A percentile compares a stretch with the other conserved stretches of the same genome.
Evolutionary conservation across 1,140 invertebrate species (phyloP).

Genomic region (Drosophila pruinosa): DNA sequence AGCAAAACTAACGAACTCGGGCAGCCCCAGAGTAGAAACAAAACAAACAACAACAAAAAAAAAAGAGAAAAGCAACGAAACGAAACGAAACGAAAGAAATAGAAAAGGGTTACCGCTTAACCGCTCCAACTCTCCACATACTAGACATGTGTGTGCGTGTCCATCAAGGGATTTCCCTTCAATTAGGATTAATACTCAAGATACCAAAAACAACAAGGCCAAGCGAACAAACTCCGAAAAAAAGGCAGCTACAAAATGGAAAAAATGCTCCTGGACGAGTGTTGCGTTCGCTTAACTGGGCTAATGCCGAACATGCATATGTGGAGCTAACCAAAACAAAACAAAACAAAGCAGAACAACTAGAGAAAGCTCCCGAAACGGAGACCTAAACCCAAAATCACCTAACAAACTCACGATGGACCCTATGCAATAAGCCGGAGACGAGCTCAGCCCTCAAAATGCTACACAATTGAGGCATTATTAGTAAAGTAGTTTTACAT

Average conservation of each 20-base stretch:
- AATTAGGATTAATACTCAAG: slow-evolving; percentile 81
- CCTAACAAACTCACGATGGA: slow-evolving; percentile 10
- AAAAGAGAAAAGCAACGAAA: background rate
- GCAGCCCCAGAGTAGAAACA: slow-evolving; percentile 38
- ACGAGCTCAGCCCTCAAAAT: slow-evolving; percentile 30
- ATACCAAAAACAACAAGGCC: slow-evolving; percentile 54
- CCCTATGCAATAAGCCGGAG: slow-evolving; percentile 25
- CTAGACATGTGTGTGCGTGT: slow-evolving; percentile 60
- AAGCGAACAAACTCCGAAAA: slow-evolving; percentile 33
- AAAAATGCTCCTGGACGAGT: slow-evolving; percentile 25
- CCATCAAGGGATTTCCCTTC: slow-evolving; percentile 78
- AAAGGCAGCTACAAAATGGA: slow-evolving; percentile 18
- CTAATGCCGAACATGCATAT: slow-evolving; percentile 56
- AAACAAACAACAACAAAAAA: slow-evolving; percentile 17
- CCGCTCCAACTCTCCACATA: slow-evolving; percentile 7
- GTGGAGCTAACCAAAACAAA: slow-evolving; percentile 24
- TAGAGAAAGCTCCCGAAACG: background rate
- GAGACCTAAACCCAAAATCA: slow-evolving; percentile 11
- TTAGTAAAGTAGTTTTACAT: slow-evolving; percentile 78
- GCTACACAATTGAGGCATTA: slow-evolving; percentile 78
- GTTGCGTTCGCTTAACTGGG: slow-evolving; percentile 56
- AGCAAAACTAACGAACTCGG: slow-evolving; percentile 54
- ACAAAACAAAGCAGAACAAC: background rate
- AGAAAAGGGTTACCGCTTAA: slow-evolving; percentile 65
- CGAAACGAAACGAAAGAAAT: slow-evolving; percentile 4